These are phyloP conservation scores for Neodontobutis hainanensis DNA, from an alignment of 2,113 vertebrate species.

Conservation along the genomic window DNA sequence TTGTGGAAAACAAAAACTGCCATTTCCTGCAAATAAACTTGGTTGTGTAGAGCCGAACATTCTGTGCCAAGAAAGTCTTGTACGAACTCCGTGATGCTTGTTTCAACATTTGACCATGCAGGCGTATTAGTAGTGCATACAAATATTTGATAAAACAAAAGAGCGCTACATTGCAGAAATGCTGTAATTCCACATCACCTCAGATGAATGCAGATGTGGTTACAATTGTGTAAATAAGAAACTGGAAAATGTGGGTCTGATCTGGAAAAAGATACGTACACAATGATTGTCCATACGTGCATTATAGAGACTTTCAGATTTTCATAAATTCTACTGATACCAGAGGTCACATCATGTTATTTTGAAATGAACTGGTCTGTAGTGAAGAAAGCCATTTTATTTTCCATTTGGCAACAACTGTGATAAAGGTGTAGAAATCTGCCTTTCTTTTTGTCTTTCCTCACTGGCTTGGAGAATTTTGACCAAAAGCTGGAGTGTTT, in stretches of 20 bases:
- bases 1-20: neutral
- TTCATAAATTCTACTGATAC: too few species aligned
- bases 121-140: conserved; percentile 19
- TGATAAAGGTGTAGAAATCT: neutral
- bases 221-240: conserved; percentile 25
- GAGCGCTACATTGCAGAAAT: conserved; percentile 10
- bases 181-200: conserved; percentile 23
- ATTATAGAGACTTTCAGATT: too few species aligned
- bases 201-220: conserved; percentile 23
- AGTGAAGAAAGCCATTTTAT: neutral
- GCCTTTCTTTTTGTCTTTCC: too few species aligned
- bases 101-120: conserved; percentile 30
- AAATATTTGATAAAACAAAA: conserved; percentile 25
- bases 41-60: neutral
- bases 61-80: conserved; percentile 7
- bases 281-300: too few species aligned
- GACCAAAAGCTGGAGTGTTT: too few species aligned
- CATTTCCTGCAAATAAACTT: neutral
- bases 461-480: too few species aligned
- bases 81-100: conserved; percentile 18
- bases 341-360: neutral
- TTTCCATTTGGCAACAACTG: neutral
- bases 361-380: neutral
- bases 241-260: conserved; percentile 12
- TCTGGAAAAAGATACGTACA: too few species aligned